phyloP scores from a whole-genome alignment of 2,888 invertebrate genomes.

The Clepsis dumicolana region DNA sequence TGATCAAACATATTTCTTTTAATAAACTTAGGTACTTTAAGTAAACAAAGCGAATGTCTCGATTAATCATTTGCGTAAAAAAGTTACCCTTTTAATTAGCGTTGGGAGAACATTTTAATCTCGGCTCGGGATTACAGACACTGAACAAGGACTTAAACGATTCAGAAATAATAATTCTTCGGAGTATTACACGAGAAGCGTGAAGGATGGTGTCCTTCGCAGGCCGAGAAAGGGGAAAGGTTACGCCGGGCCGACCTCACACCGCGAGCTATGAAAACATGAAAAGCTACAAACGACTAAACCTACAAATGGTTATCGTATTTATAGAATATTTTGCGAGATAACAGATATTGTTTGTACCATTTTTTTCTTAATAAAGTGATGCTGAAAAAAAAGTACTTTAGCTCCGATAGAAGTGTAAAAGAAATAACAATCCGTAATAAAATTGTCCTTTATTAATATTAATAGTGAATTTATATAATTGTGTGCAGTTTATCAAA shows the following conservation, averaged over 20 bases:
- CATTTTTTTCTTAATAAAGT: too few species aligned
- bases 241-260: slow-evolving; percentile 49
- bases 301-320: too few species aligned
- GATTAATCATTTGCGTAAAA: slow-evolving; percentile 76
- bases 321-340: too few species aligned
- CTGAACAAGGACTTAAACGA: slow-evolving; percentile 84
- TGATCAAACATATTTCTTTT: slow-evolving; percentile 13
- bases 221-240: slow-evolving; percentile 61
- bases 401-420: too few species aligned
- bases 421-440: not conserved
- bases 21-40: slow-evolving; percentile 10
- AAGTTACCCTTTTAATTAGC: slow-evolving; percentile 83
- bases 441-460: not conserved
- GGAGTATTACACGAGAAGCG: slow-evolving; percentile 81
- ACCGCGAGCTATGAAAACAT: slow-evolving; percentile 50
- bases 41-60: slow-evolving; percentile 57
- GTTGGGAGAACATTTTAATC: slow-evolving; percentile 78
- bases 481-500: slow-evolving; percentile 5
- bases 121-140: slow-evolving; percentile 78
- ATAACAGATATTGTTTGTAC: not conserved
- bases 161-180: slow-evolving; percentile 85
- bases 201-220: slow-evolving; percentile 66
- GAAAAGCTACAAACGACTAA: too few species aligned
- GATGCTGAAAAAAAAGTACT: too few species aligned
- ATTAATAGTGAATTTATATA: slow-evolving; percentile 3